Evolutionary conservation across 2,113 vertebrate genomes (phyloP), one percentile per base, ranked within the genome.

Genomic region (Polypterus bichir): DNA sequence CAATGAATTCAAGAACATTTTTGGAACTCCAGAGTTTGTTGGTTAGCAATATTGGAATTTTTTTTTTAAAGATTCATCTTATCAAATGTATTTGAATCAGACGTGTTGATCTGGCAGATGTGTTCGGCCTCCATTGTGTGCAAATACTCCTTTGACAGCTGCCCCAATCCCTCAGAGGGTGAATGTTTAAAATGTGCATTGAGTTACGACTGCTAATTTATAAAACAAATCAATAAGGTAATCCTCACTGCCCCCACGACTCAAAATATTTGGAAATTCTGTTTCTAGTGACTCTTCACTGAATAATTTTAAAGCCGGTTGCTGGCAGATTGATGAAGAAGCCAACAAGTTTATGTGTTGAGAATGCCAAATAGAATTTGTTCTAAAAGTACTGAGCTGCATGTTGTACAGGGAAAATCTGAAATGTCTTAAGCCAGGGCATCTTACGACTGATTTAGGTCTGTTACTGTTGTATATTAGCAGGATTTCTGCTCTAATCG

Each of bases 1-100:
- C 46, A 97, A 91, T 0, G 96, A 98, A 69, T 98, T 98, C 79
- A 97, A 97, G 77, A 97, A 98, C 65, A 98, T 98, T 65, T 98
- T 98, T 6, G 96, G 96, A 59, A 98, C 96, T 0, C 96, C 94
- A 0, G 96, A 98, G 77, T 98, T 98, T 54, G 94, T 98, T 4
- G 96, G 96, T 98, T 66, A 78, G 91, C 27, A 1, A 0, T 7
- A n/a, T 44, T n/a, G 9, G 62, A 5, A 55, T 57, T n/a, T 45
- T 47, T 7, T 9, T 3, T n/a, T 60, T 7, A 4, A 51, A 8
- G 4, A 46, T 6, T 1, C 47, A 11, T 61, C 10, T 56, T 7
- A 46, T 60, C 10, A 7, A 8, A 2, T 44, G n/a, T 4, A 3
- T 5, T 7, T n/a, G 5, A 9, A 11, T 4, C 27, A 8, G 7